phyloP scores from a whole-genome alignment of 2,888 invertebrate species.

The Macrophya alboannulata region DNA sequence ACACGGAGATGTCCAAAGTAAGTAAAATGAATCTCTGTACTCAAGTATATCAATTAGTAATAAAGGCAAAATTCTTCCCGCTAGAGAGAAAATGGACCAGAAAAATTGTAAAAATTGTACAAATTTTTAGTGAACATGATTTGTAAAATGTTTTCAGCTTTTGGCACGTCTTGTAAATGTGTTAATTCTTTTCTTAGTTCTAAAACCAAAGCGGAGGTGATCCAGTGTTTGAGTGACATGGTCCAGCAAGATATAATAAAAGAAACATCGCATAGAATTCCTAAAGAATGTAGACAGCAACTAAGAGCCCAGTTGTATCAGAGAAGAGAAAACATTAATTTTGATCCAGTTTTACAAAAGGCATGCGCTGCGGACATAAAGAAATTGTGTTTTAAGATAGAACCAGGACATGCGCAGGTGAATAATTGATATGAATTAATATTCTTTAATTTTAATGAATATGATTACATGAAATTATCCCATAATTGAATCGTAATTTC shows the following conservation, averaged over 20 bases:
- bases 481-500: neutral
- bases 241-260: conserved; percentile 93
- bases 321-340: conserved; percentile 93
- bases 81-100: neutral
- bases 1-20: conserved; percentile 82
- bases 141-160: neutral
- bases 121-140: neutral
- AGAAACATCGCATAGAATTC: conserved; percentile 88
- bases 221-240: conserved; percentile 94
- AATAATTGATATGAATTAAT: conserved; percentile 58
- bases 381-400: conserved; percentile 86
- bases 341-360: conserved; percentile 92
- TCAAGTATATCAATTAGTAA: neutral
- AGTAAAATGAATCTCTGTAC: conserved; percentile 58
- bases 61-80: neutral
- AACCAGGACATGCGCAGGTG: conserved; percentile 85
- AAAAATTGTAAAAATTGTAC: neutral
- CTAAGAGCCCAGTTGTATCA: conserved; percentile 95
- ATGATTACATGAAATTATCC: neutral
- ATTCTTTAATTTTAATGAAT: neutral
- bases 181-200: conserved; percentile 82
- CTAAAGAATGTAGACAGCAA: conserved; percentile 95
- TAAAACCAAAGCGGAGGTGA: conserved; percentile 90
- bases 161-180: neutral
- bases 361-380: conserved; percentile 92